phyloP scores from a whole-genome alignment of 2,113 vertebrate species.

The Blennius ocellaris region DNA sequence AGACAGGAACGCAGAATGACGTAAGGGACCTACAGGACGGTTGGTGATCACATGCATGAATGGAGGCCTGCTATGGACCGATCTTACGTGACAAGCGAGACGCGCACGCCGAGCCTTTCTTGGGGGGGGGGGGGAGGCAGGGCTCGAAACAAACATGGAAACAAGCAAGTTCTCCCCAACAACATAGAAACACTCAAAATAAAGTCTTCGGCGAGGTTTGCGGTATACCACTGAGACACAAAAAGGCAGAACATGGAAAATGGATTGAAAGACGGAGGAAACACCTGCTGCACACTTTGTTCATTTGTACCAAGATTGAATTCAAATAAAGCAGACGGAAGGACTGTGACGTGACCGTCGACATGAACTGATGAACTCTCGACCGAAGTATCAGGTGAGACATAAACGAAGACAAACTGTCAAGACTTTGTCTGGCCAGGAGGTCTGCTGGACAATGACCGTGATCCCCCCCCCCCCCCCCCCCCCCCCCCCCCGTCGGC shows the following conservation, averaged over 20 bases:
- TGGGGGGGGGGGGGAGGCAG: neutral
- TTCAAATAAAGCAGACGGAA: neutral
- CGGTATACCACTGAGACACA: neutral
- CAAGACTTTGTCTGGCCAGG: neutral
- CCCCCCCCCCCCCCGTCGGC: conserved; percentile 27
- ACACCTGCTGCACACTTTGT: conserved; percentile 29
- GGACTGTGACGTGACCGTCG: too few relatives aligned
- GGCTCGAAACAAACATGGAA: conserved; percentile 10
- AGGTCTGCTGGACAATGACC: conserved; percentile 59
- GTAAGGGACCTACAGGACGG: conserved; percentile 77
- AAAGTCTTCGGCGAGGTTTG: neutral
- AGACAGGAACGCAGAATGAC: conserved; percentile 67
- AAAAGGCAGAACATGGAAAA: neutral
- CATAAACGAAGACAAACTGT: neutral
- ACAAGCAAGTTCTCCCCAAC: neutral
- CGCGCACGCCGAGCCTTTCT: conserved; percentile 1
- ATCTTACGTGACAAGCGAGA: conserved; percentile 57
- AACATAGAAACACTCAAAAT: conserved; percentile 1
- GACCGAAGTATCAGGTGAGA: neutral
- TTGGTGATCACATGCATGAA: conserved; percentile 82
- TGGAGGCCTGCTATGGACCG: conserved; percentile 67
- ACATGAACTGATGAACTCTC: too few relatives aligned
- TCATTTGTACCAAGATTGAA: neutral
- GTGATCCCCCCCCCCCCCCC: conserved; percentile 26
- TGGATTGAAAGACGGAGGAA: neutral